These are phyloP conservation scores for Miichthys miiuy DNA, from an alignment of 2,797 vertebrate genomes.

Conservation along the genomic window DNA sequence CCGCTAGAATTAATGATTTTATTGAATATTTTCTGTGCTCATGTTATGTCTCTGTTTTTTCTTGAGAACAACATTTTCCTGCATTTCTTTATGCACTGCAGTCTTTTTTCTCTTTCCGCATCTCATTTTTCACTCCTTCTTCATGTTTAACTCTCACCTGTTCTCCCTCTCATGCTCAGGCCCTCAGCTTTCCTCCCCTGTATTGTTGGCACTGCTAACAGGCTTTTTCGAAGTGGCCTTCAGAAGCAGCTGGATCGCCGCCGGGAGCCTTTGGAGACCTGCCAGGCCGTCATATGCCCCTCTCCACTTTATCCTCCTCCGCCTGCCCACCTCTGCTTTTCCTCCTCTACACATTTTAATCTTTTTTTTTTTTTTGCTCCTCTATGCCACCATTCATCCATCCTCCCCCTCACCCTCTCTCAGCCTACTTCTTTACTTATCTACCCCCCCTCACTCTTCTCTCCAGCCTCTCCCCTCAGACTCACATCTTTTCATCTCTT, in stretches of 20 bases:
- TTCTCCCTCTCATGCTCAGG: neutral
- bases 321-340: constrained; percentile 36
- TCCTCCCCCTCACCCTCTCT: constrained; percentile 19
- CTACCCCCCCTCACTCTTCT: constrained; percentile 22
- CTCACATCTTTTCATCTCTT: constrained; percentile 30
- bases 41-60: neutral
- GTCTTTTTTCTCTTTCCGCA: neutral
- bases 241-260: constrained; percentile 63
- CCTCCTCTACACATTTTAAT: constrained; percentile 53
- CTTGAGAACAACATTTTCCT: neutral
- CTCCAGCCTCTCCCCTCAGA: neutral
- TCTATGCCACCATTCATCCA: constrained; percentile 2
- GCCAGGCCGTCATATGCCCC: constrained; percentile 54
- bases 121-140: neutral
- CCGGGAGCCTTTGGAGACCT: constrained; percentile 57
- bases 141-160: constrained; percentile 13
- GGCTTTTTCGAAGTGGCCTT: constrained; percentile 57
- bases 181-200: constrained; percentile 18
- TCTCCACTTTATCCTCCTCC: constrained; percentile 55
- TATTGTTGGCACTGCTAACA: constrained; percentile 51
- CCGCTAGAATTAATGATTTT: neutral
- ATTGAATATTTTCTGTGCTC: constrained; percentile 12
- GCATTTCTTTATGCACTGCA: neutral
- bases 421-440: constrained; percentile 10
- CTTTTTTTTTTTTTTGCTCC: constrained; percentile 7